A percentile compares a stretch with the other conserved stretches of the same genome.
Conservation (phyloP, 2,797 vertebrate species). For the Scleropages formosus region DNA sequence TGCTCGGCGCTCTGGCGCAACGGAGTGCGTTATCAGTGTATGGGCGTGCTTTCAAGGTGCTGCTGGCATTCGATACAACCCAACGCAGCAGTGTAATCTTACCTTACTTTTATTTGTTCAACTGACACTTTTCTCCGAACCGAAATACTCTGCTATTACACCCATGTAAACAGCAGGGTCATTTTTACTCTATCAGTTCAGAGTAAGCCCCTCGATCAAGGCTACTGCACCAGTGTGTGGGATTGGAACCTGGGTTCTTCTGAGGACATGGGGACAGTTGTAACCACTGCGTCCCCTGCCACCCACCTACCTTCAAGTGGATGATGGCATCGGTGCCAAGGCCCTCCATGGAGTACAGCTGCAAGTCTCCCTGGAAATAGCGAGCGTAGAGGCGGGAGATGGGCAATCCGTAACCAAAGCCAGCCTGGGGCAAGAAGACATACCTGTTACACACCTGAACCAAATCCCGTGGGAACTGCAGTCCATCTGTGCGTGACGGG, state of each 20-base stretch:
- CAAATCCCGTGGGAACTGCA: neutral
- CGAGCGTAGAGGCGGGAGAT: slow-evolving; percentile 93
- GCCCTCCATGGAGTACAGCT: slow-evolving; percentile 95
- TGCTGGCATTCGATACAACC: neutral
- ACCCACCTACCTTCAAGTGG: slow-evolving; percentile 79
- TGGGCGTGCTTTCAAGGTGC: neutral
- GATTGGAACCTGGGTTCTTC: too few species aligned
- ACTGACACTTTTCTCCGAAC: too few species aligned
- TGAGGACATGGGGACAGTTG: too few species aligned
- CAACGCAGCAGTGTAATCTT: slow-evolving; percentile 22
- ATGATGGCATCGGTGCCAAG: slow-evolving; percentile 89
- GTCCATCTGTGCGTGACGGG: too few species aligned
- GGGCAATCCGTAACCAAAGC: slow-evolving; percentile 90
- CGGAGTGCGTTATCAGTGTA: neutral
- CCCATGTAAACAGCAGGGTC: too few species aligned
- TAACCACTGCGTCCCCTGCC: too few species aligned
- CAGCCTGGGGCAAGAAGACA: slow-evolving; percentile 68
- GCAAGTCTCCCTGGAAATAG: slow-evolving; percentile 94
- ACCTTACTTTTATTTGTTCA: too few species aligned
- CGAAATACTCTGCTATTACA: too few species aligned
- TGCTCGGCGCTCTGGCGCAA: neutral
- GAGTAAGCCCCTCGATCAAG: too few species aligned
- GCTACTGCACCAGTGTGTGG: too few species aligned
- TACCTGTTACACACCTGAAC: neutral
- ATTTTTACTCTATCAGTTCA: too few species aligned